Evolutionary conservation across 2,113 vertebrate genomes (phyloP).

Genomic region (Leptobrachium ailaonicum): DNA sequence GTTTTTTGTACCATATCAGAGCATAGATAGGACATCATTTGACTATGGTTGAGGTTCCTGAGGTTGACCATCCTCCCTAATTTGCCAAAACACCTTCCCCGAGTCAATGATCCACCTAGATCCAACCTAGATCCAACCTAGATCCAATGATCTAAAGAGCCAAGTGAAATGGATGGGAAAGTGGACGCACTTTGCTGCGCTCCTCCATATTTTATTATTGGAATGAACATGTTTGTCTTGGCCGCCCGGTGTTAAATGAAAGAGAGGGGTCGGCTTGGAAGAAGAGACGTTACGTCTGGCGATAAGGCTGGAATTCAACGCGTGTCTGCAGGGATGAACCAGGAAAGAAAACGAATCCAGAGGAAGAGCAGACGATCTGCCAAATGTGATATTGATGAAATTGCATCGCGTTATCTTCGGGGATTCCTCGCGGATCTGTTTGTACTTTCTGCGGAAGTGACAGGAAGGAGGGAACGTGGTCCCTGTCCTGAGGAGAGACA

Average conservation of each 20-base stretch:
- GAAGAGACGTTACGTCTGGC: slow-evolving; percentile 1
- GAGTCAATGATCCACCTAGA: neutral
- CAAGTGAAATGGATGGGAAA: neutral
- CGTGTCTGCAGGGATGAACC: neutral
- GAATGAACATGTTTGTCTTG: slow-evolving; percentile 7
- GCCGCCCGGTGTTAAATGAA: neutral
- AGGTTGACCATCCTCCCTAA: no score
- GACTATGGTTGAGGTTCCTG: no score
- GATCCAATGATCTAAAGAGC: neutral
- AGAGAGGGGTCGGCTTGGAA: neutral
- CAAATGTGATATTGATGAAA: neutral
- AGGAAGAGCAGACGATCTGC: neutral
- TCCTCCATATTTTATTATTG: slow-evolving; percentile 1
- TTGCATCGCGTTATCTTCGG: neutral
- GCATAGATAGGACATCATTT: no score
- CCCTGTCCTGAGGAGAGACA: neutral
- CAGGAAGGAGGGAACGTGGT: neutral
- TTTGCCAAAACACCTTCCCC: neutral
- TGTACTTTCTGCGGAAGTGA: neutral
- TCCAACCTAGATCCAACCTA: no score
- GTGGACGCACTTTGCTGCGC: neutral
- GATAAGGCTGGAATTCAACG: slow-evolving; percentile 16
- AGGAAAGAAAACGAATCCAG: neutral
- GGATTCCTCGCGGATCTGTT: neutral
- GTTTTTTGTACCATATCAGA: no score